These are phyloP conservation scores for Masnerella sp. DNA, from an alignment of 2,888 invertebrate genomes.

Conservation along the genomic window DNA sequence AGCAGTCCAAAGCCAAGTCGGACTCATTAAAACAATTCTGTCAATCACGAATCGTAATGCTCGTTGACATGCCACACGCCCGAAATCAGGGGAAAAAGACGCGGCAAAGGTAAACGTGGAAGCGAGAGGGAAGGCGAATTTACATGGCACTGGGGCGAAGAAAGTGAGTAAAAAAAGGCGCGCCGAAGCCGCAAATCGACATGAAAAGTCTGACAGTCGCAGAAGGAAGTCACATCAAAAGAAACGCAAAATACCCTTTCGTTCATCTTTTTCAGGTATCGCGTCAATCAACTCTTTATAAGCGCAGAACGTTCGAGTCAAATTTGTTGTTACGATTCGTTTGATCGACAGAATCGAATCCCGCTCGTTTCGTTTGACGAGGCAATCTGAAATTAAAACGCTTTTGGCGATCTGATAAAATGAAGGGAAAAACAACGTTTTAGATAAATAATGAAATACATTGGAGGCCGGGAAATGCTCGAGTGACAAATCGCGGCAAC, in stretches of 20 bases:
- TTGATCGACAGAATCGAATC: slow-evolving; percentile 60
- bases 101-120: neutral
- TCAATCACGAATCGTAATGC: slow-evolving; percentile 50
- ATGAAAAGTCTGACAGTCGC: slow-evolving; percentile 49
- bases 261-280: slow-evolving; percentile 51
- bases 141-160: neutral
- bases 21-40: slow-evolving; percentile 56
- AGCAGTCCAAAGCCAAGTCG: slow-evolving; percentile 55
- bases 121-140: neutral
- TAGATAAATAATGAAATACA: slow-evolving; percentile 58
- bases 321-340: slow-evolving; percentile 61
- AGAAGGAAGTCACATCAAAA: slow-evolving; percentile 57
- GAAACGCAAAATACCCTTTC: slow-evolving; percentile 45
- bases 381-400: slow-evolving; percentile 59
- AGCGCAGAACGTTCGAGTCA: slow-evolving; percentile 54
- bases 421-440: slow-evolving; percentile 47
- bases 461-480: slow-evolving; percentile 33
- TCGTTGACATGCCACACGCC: slow-evolving; percentile 27
- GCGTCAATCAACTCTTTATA: slow-evolving; percentile 60
- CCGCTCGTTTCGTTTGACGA: slow-evolving; percentile 60
- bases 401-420: slow-evolving; percentile 56
- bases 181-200: slow-evolving; percentile 46
- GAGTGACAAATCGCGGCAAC: slow-evolving; percentile 37
- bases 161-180: slow-evolving; percentile 7
- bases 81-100: slow-evolving; percentile 9